Conservation (phyloP, 2,113 vertebrate species). For the Leucopsar rothschildi region DNA sequence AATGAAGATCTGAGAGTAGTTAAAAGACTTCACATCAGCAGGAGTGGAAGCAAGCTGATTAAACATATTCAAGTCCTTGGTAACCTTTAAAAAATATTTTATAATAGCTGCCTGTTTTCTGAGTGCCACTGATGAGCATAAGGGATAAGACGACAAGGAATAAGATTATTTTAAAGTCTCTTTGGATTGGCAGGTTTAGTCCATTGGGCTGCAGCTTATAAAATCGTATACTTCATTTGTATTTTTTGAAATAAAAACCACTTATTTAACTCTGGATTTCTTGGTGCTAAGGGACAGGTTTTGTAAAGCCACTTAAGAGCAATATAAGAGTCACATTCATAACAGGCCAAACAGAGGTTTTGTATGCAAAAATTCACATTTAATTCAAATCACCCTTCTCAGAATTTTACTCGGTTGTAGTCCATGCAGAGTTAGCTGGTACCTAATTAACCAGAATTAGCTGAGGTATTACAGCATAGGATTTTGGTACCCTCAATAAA, state of each 20-base stretch:
- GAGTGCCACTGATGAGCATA: background rate
- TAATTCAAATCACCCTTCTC: background rate
- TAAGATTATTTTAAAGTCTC: background rate
- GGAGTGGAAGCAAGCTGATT: conserved; percentile 12
- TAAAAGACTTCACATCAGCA: background rate
- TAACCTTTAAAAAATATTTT: background rate
- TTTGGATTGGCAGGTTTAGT: background rate
- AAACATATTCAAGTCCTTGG: background rate
- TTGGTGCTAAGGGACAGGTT: background rate
- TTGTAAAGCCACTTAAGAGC: background rate
- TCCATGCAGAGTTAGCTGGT: background rate
- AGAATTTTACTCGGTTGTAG: background rate
- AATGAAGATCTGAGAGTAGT: conserved; percentile 7
- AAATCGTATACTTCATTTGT: background rate
- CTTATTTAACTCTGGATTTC: background rate
- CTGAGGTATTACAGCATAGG: background rate
- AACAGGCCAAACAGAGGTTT: background rate
- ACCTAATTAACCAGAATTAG: background rate
- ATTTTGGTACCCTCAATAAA: background rate
- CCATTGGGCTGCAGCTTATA: background rate
- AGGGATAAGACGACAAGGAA: background rate
- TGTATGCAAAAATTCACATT: background rate
- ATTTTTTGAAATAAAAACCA: background rate
- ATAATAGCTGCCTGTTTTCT: background rate
- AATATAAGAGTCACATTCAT: background rate